These are phyloP conservation scores for Microcaecilia unicolor DNA, from an alignment of 2,797 vertebrate genomes.

Conservation along the genomic window DNA sequence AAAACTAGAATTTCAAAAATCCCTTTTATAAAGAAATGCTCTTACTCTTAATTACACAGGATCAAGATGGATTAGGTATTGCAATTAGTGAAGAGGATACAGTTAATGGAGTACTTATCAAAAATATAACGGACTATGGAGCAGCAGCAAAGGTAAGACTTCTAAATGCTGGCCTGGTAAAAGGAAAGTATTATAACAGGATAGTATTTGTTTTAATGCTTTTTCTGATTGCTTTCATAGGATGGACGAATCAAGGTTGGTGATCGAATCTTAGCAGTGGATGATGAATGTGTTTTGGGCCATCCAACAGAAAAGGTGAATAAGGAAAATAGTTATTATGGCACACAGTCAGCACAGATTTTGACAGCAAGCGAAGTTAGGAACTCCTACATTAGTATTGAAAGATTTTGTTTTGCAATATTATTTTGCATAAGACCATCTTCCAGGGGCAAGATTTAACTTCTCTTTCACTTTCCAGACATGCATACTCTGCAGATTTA, in stretches of 20 bases:
- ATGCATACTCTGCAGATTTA: too few relatives aligned
- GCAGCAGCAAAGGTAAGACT: conserved; percentile 56
- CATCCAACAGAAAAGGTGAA: conserved; percentile 75
- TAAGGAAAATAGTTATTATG: too few relatives aligned
- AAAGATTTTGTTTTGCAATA: too few relatives aligned
- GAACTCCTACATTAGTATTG: too few relatives aligned
- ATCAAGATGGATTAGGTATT: conserved; percentile 71
- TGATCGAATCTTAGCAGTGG: conserved; percentile 68
- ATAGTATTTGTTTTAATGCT: not conserved
- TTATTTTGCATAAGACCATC: too few relatives aligned
- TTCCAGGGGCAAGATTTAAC: too few relatives aligned
- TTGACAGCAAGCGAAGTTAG: too few relatives aligned
- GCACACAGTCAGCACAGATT: too few relatives aligned
- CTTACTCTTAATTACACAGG: conserved; percentile 49
- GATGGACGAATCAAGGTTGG: conserved; percentile 70
- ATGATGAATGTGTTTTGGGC: conserved; percentile 70
- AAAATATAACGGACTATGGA: conserved; percentile 68
- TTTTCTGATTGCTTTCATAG: conserved; percentile 38
- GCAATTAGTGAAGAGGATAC: conserved; percentile 72
- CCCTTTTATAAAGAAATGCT: too few relatives aligned
- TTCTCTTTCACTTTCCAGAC: too few relatives aligned
- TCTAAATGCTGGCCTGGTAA: not conserved
- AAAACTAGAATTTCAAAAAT: too few relatives aligned
- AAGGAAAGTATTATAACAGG: not conserved
- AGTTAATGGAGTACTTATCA: conserved; percentile 55